Evolutionary conservation across 2,888 invertebrate genomes (phyloP).

Genomic region (Drosophila anceps): DNA sequence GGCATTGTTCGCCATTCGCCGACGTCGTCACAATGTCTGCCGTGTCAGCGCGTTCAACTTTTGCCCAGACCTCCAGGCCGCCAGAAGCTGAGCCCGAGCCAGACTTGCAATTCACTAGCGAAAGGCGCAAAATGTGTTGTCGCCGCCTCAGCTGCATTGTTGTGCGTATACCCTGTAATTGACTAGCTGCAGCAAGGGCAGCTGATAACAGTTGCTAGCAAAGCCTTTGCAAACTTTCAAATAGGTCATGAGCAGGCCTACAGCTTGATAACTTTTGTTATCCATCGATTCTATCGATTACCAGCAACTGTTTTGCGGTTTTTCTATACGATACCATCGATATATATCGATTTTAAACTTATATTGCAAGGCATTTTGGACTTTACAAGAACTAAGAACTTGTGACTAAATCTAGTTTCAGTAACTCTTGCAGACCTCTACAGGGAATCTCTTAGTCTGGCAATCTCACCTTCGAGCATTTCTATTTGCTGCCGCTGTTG

Average conservation of each 20-base stretch:
- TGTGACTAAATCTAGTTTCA: neutral
- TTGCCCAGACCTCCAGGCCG: slow-evolving; percentile 12
- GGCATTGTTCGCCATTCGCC: slow-evolving; percentile 69
- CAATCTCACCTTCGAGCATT: neutral
- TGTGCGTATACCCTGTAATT: slow-evolving; percentile 7
- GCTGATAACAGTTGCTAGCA: neutral
- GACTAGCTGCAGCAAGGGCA: neutral
- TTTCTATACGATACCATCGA: neutral
- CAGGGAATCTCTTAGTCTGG: neutral
- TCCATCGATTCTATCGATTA: too few relatives aligned
- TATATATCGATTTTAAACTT: neutral
- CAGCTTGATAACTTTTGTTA: too few relatives aligned
- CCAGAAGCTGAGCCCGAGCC: slow-evolving; percentile 4
- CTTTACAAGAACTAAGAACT: too few relatives aligned
- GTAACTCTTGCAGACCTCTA: neutral
- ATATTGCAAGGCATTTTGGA: too few relatives aligned
- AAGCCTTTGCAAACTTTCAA: neutral
- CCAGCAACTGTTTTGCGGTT: too few relatives aligned
- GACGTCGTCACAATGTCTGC: slow-evolving; percentile 59
- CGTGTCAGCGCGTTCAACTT: slow-evolving; percentile 61
- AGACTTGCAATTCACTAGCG: slow-evolving; percentile 13
- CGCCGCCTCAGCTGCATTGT: slow-evolving; percentile 35
- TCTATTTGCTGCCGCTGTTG: slow-evolving; percentile 21
- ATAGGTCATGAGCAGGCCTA: neutral
- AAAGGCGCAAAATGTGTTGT: slow-evolving; percentile 40